These are phyloP conservation scores for Synanthedon andrenaeformis DNA, from an alignment of 2,888 invertebrate species.

Conservation along the genomic window DNA sequence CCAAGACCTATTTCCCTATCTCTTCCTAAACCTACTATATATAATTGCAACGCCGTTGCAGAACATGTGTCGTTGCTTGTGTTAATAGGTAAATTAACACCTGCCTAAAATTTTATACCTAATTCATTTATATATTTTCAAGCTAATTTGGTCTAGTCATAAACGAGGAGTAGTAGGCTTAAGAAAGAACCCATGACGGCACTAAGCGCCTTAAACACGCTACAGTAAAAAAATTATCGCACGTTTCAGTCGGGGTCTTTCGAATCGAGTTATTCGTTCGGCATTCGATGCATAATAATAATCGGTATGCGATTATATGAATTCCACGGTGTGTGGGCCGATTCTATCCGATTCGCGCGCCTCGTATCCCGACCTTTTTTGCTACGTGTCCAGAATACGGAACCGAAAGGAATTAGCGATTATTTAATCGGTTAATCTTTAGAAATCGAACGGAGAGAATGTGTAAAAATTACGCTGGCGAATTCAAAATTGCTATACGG, in stretches of 20 bases:
- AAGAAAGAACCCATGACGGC: too few relatives aligned
- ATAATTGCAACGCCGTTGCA: too few relatives aligned
- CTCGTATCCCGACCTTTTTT: conserved; percentile 35
- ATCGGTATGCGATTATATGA: conserved; percentile 50
- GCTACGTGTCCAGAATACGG: conserved; percentile 32
- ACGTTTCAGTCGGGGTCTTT: conserved; percentile 14
- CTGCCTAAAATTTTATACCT: too few relatives aligned
- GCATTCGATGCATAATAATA: conserved; percentile 45
- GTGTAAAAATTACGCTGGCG: background rate
- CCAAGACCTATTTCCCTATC: too few relatives aligned
- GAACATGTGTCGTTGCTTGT: too few relatives aligned
- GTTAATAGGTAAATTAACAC: too few relatives aligned
- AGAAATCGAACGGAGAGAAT: background rate
- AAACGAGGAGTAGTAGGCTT: too few relatives aligned
- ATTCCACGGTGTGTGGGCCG: conserved; percentile 23
- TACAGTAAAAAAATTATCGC: conserved; percentile 18
- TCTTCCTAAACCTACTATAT: too few relatives aligned
- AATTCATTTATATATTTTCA: too few relatives aligned
- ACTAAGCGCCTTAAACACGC: background rate
- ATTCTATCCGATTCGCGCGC: conserved; percentile 22
- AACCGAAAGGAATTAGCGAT: conserved; percentile 13
- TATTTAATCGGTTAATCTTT: conserved; percentile 2
- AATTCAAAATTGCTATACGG: background rate
- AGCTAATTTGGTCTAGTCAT: too few relatives aligned
- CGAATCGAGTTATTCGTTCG: conserved; percentile 11